Conservation (phyloP, 2,797 vertebrate species). For the Moxostoma hubbsi region DNA sequence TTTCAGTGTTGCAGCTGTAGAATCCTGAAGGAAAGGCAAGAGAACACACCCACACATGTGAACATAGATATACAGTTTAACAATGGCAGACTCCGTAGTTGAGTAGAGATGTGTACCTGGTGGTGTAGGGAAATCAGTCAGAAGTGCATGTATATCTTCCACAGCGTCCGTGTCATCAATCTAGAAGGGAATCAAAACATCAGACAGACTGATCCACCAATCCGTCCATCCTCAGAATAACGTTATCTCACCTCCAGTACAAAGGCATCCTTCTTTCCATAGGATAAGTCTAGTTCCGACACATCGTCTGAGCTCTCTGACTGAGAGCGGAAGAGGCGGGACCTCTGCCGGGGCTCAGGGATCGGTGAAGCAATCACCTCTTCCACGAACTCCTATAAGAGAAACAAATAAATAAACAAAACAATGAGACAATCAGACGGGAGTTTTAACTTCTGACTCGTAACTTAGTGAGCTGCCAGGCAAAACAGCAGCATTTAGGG, state of each 20-base stretch:
- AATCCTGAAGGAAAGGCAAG: constrained; percentile 80
- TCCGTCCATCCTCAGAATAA: not conserved
- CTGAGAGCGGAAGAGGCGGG: constrained; percentile 90
- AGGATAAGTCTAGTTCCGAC: constrained; percentile 93
- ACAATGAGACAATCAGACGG: not conserved
- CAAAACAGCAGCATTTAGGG: not conserved
- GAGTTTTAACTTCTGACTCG: not conserved
- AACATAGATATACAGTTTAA: not conserved
- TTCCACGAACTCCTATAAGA: constrained; percentile 85
- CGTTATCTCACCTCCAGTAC: constrained; percentile 86
- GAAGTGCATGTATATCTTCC: constrained; percentile 94
- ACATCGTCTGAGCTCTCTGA: constrained; percentile 98
- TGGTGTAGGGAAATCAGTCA: constrained; percentile 89
- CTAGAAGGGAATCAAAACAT: constrained; percentile 68
- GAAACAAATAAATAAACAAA: not conserved
- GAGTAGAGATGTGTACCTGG: constrained; percentile 74
- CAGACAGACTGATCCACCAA: not conserved
- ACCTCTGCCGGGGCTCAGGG: constrained; percentile 92
- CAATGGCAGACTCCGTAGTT: too few relatives aligned
- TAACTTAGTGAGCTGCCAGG: not conserved
- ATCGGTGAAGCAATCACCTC: constrained; percentile 94
- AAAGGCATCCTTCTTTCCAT: constrained; percentile 98
- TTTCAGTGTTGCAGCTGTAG: constrained; percentile 97
- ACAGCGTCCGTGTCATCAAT: constrained; percentile 97
- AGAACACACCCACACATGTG: not conserved